These are phyloP conservation scores for Condylostylus longicornis DNA, from an alignment of 1,140 invertebrate genomes.

Conservation along the genomic window DNA sequence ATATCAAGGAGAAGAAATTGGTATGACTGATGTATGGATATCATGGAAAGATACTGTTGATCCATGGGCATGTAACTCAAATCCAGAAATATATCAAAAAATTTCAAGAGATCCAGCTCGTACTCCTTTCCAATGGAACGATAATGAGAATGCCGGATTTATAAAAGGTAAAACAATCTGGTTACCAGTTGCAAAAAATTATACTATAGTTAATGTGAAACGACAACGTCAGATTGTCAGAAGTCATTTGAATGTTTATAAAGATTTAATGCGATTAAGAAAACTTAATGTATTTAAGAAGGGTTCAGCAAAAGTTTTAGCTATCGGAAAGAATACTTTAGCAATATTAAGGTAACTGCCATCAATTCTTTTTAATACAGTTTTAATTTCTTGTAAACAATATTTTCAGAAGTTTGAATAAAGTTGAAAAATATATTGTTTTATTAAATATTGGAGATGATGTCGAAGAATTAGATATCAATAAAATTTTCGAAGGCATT, in stretches of 20 bases:
- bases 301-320: too few relatives aligned
- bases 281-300: conserved; percentile 12
- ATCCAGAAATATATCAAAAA: conserved; percentile 30
- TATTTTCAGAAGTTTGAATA: too few relatives aligned
- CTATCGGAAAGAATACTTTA: too few relatives aligned
- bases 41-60: conserved; percentile 26
- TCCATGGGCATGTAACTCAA: conserved; percentile 32
- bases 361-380: too few relatives aligned
- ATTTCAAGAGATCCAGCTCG: conserved; percentile 39
- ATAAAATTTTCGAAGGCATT: too few relatives aligned
- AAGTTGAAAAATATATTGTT: too few relatives aligned
- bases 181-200: conserved; percentile 43
- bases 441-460: too few relatives aligned
- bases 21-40: conserved; percentile 47
- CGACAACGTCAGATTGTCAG: conserved; percentile 13
- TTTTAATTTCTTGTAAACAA: too few relatives aligned
- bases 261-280: conserved; percentile 21
- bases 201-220: conserved; percentile 33
- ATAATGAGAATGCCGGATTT: conserved; percentile 37
- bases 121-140: conserved; percentile 47
- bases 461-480: too few relatives aligned
- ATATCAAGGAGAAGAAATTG: conserved; percentile 51
- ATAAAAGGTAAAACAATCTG: conserved; percentile 35
- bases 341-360: too few relatives aligned
- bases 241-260: conserved; percentile 33